Base-by-base conservation (phyloP, 2,797 vertebrate genomes). In the Manis crassicaudata region DNA sequence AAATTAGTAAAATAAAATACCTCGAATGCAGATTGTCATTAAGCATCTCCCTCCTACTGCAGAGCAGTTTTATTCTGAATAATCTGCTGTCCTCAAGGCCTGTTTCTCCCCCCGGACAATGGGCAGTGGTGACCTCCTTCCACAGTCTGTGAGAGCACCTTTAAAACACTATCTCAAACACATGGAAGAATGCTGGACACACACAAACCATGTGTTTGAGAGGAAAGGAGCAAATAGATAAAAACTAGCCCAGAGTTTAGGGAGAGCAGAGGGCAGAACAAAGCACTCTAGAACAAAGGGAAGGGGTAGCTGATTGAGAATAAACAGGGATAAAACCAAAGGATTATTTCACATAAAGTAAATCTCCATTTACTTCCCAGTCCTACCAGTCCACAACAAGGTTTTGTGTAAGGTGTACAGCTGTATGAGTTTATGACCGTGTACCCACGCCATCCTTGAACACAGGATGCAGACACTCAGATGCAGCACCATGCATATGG, bases 281-380 rank as follows among this genome's bases (percentile, higher is more conserved):
- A 46, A 84, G 80, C 90, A 72, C 43, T 73, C 50, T 62, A 67
- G 62, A 93, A 72, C 52, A 88, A 73, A 73, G 70, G 25, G 70
- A 52, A 67, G 60, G 8, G 35, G 80, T 79, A n/a, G n/a, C 40
- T 92, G 76, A 94, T 88, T 73, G 93, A 87, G 75, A 87, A 95
- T 84, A 77, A 96, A 96, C 56, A 37, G 62, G 21, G 65, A 92
- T 86, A 72, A 82, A 90, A 80, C 16, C 60, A 77, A 95, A 96
- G 75, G 27, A 32, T 92, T 62, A 95, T 76, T 93, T 94, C 62
- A 73, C n/a, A 63, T 76, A 58, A 92, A 91, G 29, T 37, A 58
- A 89, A 77, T 56, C 60, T n/a, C 89, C 50, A 81, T 88, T 43
- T 77, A n/a, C 11, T 93, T 96, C 37, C 58, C n/a, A 81, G 46